phyloP scores from a whole-genome alignment of 2,797 vertebrate species.

The Peromyscus melanophrys region DNA sequence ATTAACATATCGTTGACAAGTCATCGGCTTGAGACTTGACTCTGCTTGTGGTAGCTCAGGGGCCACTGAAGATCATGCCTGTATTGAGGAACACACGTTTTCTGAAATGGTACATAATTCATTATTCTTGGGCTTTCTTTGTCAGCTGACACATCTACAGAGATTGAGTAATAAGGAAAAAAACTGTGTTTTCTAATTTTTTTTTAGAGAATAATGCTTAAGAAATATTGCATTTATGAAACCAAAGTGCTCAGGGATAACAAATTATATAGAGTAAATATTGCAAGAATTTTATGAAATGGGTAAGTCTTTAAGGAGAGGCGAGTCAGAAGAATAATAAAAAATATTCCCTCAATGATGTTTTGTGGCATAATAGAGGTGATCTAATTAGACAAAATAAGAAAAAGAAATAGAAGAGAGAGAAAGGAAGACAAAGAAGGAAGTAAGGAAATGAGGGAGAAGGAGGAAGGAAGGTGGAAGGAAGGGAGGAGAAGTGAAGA shows the following conservation, averaged over 20 bases:
- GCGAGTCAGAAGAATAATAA: background rate
- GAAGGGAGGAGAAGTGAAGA: background rate
- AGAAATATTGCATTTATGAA: slow-evolving; percentile 34
- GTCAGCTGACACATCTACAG: background rate
- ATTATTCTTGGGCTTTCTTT: background rate
- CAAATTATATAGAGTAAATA: background rate
- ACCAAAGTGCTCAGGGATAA: background rate
- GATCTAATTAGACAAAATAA: slow-evolving; percentile 36
- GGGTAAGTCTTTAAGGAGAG: background rate
- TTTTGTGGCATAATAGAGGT: background rate
- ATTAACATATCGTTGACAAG: background rate
- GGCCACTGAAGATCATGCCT: background rate
- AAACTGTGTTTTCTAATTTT: background rate
- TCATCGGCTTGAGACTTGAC: background rate
- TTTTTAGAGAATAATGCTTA: slow-evolving; percentile 31
- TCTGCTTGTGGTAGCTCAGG: background rate
- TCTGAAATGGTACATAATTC: background rate
- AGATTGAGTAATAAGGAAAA: background rate
- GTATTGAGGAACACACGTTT: background rate
- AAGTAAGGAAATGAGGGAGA: background rate
- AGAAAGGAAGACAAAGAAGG: background rate
- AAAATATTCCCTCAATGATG: background rate
- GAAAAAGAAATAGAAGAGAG: background rate
- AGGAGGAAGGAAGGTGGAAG: background rate
- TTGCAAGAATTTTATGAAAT: background rate